Evolutionary conservation across 2,888 invertebrate species (phyloP), one percentile per base, ranked within the genome.

Genomic region (Malacosoma neustria): DNA sequence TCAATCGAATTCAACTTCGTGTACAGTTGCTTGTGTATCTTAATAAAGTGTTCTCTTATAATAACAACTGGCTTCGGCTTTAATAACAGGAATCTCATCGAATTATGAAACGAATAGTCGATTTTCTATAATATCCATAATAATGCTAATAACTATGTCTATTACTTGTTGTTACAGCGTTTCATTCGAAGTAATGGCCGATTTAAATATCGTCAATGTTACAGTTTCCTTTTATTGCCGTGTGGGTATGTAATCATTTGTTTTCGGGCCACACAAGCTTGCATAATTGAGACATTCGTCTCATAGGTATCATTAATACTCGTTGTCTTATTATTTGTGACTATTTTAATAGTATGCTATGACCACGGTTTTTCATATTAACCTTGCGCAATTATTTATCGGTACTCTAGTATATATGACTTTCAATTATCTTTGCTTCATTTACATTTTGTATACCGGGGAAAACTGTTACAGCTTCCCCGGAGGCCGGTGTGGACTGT

Each of bases 281-380:
- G 55, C 51, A 57, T 79, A 77, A 82, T 85, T 79, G 82, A 84
- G 79, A 77, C 74, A 77, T 74, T 64, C 57, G 51, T 61, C 53
- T 65, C 61, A 65, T 72, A 61, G 51, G 60, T 66, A 69, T 70
- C 64, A 71, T 72, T 71, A 70, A 54, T 53, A 56, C 42, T 46
- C 54, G 43, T 57, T 58, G 52, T 63, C 53, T 57, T 63, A 58
- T 63, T 61, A 68, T 65, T 59, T 22, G 22, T 22, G 22, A 22
- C 22, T 22, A 22, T 22, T 9, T 22, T 22, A 22, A 22, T 22
- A 22, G 5, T 22, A 22, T 22, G 9, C 5, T 22, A 7, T 22
- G 39, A 22, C 22, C 22, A 22, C 22, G 22, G 5, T 22, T 9
- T 22, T 22, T 22, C 22, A 5, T 22, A 22, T 22, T 22, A 9